Base-by-base conservation (phyloP, 2,888 invertebrate species). In the Margaritifera margaritifera region DNA sequence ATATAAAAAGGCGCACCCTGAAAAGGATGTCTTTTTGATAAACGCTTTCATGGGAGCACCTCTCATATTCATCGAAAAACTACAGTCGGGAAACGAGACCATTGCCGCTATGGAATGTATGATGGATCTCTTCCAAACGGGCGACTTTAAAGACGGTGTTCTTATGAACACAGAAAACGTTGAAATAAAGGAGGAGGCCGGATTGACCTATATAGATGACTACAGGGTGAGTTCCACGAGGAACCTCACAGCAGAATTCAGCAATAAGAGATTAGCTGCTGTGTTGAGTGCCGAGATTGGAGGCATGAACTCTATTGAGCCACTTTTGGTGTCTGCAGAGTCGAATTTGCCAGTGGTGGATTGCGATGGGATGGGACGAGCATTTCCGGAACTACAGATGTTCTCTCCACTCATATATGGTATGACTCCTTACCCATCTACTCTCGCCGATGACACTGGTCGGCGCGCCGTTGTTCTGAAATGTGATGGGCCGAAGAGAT, bases 311-410 rank as follows among this genome's bases (percentile, higher is more conserved):
- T 77, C 81, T 25, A 75, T 87, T 0, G 84, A 84, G 61, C 87
- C 87, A 4, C 71, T 88, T 15, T 61, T 82, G 11, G 79, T 85
- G 8, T 84, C 79, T 8, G 86, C 86, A 1, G 77, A 78, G 19
- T 70, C 83, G 15, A 80, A 74, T 19, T 42, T 87, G 18, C 87
- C 87, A 1, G 74, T 86, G 5, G 53, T 87, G 2, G 88, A 88
- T 67, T 81, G 80, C 62, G 88, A 88, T 66, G 83, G 83, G 4
- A 87, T 88, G 87, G 88, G 88, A 6, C 71, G 88, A 55, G 88
- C 88, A 2, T 88, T 87, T 73, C 88, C 88, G 4, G 85, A 86
- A 66, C 66, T 83, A 6, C 84, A 87, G 78, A 84, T 85, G 86
- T 80, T 83, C 59, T 65, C 76, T 2, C 84, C 86, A 8, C 78